Conservation (phyloP, 2,797 vertebrate genomes). For the Pangasius krempfi region DNA sequence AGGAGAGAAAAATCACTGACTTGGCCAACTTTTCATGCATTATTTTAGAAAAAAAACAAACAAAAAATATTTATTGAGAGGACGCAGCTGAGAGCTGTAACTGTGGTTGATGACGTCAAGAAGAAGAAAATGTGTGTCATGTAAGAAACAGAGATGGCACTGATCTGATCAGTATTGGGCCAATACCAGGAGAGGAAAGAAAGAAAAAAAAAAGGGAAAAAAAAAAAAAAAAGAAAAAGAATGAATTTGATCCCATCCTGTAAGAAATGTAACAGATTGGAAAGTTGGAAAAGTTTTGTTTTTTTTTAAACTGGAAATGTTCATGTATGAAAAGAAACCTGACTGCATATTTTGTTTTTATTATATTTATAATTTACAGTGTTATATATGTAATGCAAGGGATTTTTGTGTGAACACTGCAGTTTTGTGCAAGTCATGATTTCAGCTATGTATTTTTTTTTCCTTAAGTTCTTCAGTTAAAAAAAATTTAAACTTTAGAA, state of each 20-base stretch:
- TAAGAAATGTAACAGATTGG: neutral
- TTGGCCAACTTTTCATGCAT: neutral
- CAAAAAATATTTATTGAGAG: neutral
- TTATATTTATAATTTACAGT: neutral
- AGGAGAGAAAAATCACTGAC: neutral
- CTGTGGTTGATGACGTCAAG: neutral
- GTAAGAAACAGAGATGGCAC: neutral
- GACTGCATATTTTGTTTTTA: neutral
- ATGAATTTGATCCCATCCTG: neutral
- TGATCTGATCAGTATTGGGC: neutral
- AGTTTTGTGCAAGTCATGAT: neutral
- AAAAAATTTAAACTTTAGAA: neutral
- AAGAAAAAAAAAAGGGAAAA: neutral
- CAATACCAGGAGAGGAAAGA: neutral
- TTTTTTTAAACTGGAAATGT: neutral
- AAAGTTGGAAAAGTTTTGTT: neutral
- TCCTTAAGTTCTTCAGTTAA: neutral
- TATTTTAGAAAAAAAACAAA: neutral
- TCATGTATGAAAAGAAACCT: neutral
- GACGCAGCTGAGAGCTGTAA: neutral
- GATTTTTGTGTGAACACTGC: neutral
- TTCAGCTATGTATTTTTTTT: neutral
- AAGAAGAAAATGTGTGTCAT: neutral
- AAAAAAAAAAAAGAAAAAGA: no score
- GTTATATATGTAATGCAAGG: neutral